A percentile compares a stretch with the other conserved stretches of the same genome.
These are phyloP conservation scores for Aspidiotus destructor DNA, from an alignment of 2,888 invertebrate genomes.

Conservation along the genomic window DNA sequence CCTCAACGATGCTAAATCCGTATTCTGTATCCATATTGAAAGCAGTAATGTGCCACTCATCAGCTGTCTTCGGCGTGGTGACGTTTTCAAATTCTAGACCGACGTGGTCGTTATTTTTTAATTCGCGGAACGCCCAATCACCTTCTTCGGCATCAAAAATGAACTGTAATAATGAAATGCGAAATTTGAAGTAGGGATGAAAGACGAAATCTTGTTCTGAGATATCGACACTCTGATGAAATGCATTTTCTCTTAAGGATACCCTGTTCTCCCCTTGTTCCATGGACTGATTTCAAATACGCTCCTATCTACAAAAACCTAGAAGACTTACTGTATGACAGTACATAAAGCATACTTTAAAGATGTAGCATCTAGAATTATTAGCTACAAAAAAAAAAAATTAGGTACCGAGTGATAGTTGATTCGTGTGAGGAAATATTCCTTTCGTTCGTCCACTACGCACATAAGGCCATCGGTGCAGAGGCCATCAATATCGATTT, in stretches of 20 bases:
- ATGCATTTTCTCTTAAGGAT: too few relatives aligned
- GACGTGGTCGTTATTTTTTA: slow-evolving; percentile 41
- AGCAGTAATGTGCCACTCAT: slow-evolving; percentile 47
- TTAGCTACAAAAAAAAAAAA: not conserved
- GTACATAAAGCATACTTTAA: too few relatives aligned
- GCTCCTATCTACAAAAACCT: too few relatives aligned
- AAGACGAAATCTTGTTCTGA: too few relatives aligned
- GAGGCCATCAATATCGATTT: too few relatives aligned
- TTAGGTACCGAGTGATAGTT: not conserved
- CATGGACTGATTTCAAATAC: too few relatives aligned
- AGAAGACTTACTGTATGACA: too few relatives aligned
- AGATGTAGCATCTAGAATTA: not conserved
- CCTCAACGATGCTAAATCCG: slow-evolving; percentile 46
- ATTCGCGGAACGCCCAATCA: slow-evolving; percentile 43
- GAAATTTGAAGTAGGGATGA: not conserved
- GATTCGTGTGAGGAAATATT: slow-evolving; percentile 6
- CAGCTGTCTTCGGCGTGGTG: slow-evolving; percentile 42
- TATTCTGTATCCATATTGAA: slow-evolving; percentile 46
- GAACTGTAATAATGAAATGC: slow-evolving; percentile 38
- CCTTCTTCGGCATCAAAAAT: slow-evolving; percentile 43
- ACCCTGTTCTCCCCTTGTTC: too few relatives aligned
- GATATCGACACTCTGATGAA: too few relatives aligned
- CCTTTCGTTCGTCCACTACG: not conserved
- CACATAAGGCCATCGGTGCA: too few relatives aligned
- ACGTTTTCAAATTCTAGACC: slow-evolving; percentile 42